Evolutionary conservation across 1,140 invertebrate genomes (phyloP), one percentile per base, ranked within the genome.

Genomic region (Aricia agestis): DNA sequence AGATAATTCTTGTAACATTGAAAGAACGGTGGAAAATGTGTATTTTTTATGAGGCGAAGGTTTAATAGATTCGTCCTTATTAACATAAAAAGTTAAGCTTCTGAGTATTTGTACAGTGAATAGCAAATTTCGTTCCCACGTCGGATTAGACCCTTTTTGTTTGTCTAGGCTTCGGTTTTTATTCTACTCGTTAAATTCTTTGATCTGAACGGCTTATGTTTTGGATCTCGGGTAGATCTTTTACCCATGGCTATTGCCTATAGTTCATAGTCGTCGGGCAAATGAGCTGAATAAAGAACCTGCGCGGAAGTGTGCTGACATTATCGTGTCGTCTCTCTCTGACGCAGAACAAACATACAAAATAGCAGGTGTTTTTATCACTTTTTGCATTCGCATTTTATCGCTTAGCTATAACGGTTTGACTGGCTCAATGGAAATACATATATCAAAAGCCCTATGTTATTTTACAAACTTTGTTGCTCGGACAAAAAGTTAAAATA

Each of bases 241-340:
- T 78, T 79, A 78, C 76, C 78, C 76, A 84, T 83, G 86, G 36
- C 67, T 86, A 86, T 86, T 85, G 77, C 82, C 41, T 4, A 87
- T 86, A 89, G 87, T 87, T 86, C 87, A 87, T 80, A 85, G 85
- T 75, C 84, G 81, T 73, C 76, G 75, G 72, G 73, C 74, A 82
- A 76, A 77, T 75, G 75, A 76, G 73, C 74, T 65, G 61, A 69
- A 68, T 75, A 73, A 68, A 73, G 68, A 71, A 72, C 67, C 58
- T 68, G 84, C 79, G 80, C 84, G 83, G 84, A 87, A 83, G 75
- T 76, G 82, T 78, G 84, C 76, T 86, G 82, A 85, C 85, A 84
- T 87, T 90, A 82, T 76, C 79, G 32, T 61, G 41, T 45, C 45
- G 63, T 78, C 77, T 73, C 77, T 83, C 73, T 84, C 77, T 69